A percentile compares a stretch with the other conserved stretches of the same genome.
phyloP scores from a whole-genome alignment of 2,888 invertebrate species.

The Allygus modestus region DNA sequence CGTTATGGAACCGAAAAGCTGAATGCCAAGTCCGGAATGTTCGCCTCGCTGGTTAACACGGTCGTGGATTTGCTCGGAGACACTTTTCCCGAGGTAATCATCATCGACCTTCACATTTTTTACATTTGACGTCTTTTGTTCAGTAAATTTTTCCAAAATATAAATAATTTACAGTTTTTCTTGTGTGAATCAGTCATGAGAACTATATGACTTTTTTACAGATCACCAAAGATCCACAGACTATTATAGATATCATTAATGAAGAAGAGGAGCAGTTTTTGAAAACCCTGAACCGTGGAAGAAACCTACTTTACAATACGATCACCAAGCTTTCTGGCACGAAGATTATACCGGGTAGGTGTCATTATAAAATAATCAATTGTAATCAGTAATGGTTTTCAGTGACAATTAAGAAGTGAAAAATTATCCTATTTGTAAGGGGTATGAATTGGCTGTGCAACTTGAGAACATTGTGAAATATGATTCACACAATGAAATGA shows the following conservation, averaged over 20 bases:
- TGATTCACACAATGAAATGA: too few species aligned
- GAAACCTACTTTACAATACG: conserved; percentile 93
- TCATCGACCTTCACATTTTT: too few species aligned
- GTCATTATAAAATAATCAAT: neutral
- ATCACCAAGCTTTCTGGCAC: conserved; percentile 85
- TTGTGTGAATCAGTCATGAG: too few species aligned
- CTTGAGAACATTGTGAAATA: too few species aligned
- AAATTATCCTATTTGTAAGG: neutral
- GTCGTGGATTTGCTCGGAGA: conserved; percentile 90
- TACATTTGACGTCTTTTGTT: too few species aligned
- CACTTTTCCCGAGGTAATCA: conserved; percentile 79
- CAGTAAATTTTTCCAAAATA: too few species aligned
- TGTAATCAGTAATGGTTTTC: too few species aligned
- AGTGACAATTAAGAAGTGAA: neutral
- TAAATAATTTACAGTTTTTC: too few species aligned
- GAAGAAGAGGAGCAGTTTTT: conserved; percentile 99
- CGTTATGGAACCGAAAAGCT: conserved; percentile 98
- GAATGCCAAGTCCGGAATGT: conserved; percentile 96
- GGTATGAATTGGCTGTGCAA: too few species aligned
- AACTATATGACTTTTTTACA: too few species aligned
- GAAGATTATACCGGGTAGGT: conserved; percentile 85
- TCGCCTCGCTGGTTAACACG: conserved; percentile 91
- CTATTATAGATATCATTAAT: conserved; percentile 95
- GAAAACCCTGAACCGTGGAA: conserved; percentile 94
- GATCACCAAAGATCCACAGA: conserved; percentile 93